These are phyloP conservation scores for Drosophila tani DNA, from an alignment of 1,140 invertebrate species.

Conservation along the genomic window DNA sequence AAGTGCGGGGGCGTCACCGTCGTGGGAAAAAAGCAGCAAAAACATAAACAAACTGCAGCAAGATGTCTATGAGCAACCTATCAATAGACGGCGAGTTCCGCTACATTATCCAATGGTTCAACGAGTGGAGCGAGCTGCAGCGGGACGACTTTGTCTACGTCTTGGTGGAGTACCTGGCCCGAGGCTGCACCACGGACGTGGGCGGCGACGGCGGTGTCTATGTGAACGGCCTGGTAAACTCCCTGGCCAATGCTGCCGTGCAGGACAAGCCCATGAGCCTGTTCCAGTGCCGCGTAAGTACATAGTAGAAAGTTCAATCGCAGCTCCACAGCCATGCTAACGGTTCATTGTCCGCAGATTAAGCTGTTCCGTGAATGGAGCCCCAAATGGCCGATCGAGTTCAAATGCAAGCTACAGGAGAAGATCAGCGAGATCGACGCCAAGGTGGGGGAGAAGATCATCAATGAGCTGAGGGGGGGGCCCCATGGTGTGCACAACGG, in stretches of 20 bases:
- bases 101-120: constrained; percentile 94
- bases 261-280: constrained; percentile 92
- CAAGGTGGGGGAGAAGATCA: constrained; percentile 89
- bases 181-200: constrained; percentile 84
- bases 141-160: constrained; percentile 93
- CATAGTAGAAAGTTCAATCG: constrained; percentile 2
- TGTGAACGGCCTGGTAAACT: constrained; percentile 91
- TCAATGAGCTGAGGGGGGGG: constrained; percentile 65
- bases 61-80: constrained; percentile 80
- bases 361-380: constrained; percentile 96
- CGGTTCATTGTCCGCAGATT: constrained; percentile 85
- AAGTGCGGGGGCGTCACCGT: constrained; percentile 34
- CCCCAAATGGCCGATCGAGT: constrained; percentile 91
- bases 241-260: constrained; percentile 88
- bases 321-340: constrained; percentile 8
- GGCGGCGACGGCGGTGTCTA: constrained; percentile 84
- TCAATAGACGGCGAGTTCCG: constrained; percentile 89
- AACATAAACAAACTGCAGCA: constrained; percentile 34
- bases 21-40: constrained; percentile 37
- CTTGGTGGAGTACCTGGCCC: constrained; percentile 89
- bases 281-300: constrained; percentile 93
- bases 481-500: constrained; percentile 71
- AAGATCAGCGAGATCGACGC: constrained; percentile 90
- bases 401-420: constrained; percentile 89
- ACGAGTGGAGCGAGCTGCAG: constrained; percentile 95